Evolutionary conservation across 2,797 vertebrate species (phyloP).

Genomic region (Lithobates sylvaticus): DNA sequence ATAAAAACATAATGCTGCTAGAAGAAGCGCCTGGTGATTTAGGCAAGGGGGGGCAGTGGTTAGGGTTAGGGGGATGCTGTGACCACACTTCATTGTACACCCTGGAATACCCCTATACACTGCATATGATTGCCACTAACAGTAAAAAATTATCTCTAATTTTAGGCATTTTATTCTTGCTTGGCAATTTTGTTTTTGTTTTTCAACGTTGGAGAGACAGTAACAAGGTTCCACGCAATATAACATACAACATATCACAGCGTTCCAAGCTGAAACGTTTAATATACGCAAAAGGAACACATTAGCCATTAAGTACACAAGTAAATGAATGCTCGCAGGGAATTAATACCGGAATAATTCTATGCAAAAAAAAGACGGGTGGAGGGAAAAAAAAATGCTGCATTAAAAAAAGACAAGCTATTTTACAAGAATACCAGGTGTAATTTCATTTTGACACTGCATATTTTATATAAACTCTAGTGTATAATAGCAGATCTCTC

Average conservation of each 20-base stretch:
- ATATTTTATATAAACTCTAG: constrained; percentile 66
- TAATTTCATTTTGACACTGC: constrained; percentile 66
- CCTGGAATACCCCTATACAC: too few relatives aligned
- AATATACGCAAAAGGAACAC: constrained; percentile 55
- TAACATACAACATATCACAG: constrained; percentile 15
- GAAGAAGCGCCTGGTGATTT: too few relatives aligned
- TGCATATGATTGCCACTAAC: not conserved
- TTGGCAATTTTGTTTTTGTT: not conserved
- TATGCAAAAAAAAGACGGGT: constrained; percentile 20
- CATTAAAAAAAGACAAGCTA: constrained; percentile 61
- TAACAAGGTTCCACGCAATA: constrained; percentile 14
- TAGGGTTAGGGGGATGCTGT: too few relatives aligned
- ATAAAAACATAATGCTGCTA: too few relatives aligned
- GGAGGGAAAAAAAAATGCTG: constrained; percentile 49
- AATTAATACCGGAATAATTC: constrained; percentile 56
- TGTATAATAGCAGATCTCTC: constrained; percentile 67
- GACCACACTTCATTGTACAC: too few relatives aligned
- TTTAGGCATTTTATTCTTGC: not conserved
- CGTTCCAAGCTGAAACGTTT: constrained; percentile 38
- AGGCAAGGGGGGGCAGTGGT: too few relatives aligned
- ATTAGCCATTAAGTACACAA: constrained; percentile 58
- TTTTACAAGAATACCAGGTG: constrained; percentile 63
- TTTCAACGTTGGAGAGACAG: not conserved
- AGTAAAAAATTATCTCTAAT: not conserved
- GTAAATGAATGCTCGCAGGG: constrained; percentile 54